phyloP scores from a whole-genome alignment of 1,140 invertebrate genomes.

The Scylla paramamosain region DNA sequence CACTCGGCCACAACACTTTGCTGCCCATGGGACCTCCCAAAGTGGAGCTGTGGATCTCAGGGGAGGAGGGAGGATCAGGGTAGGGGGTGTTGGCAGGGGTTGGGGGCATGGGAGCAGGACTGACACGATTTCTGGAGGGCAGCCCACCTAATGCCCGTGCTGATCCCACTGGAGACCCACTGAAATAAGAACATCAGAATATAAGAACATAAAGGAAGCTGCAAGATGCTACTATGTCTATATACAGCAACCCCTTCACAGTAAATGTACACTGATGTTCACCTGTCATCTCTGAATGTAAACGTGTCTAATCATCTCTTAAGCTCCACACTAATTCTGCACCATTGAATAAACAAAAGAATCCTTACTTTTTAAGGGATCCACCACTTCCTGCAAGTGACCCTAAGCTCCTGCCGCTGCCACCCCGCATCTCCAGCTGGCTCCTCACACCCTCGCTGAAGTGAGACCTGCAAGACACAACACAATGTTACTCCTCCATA shows the following conservation, averaged over 20 bases:
- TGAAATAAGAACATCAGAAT: neutral
- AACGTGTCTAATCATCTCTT: no score
- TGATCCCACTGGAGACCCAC: conserved; percentile 66
- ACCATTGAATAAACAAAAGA: neutral
- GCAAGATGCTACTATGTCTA: no score
- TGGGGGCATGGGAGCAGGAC: conserved; percentile 65
- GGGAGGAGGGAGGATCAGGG: conserved; percentile 45
- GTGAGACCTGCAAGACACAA: neutral
- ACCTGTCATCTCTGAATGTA: no score
- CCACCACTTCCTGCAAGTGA: neutral
- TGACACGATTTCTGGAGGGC: conserved; percentile 57
- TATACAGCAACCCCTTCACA: no score
- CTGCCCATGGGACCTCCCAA: conserved; percentile 72
- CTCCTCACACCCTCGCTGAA: neutral
- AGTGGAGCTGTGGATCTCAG: conserved; percentile 59
- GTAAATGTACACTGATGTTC: no score
- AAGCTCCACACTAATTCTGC: no score
- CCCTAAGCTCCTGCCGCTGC: conserved; percentile 26
- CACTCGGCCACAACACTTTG: conserved; percentile 81
- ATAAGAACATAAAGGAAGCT: neutral
- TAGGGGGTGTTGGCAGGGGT: conserved; percentile 63
- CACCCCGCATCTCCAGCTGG: neutral
- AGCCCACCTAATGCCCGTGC: conserved; percentile 73
- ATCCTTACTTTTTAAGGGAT: neutral
- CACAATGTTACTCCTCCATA: no score